These are phyloP conservation scores for Lingula anatina DNA, from an alignment of 2,888 invertebrate genomes.

Conservation along the genomic window DNA sequence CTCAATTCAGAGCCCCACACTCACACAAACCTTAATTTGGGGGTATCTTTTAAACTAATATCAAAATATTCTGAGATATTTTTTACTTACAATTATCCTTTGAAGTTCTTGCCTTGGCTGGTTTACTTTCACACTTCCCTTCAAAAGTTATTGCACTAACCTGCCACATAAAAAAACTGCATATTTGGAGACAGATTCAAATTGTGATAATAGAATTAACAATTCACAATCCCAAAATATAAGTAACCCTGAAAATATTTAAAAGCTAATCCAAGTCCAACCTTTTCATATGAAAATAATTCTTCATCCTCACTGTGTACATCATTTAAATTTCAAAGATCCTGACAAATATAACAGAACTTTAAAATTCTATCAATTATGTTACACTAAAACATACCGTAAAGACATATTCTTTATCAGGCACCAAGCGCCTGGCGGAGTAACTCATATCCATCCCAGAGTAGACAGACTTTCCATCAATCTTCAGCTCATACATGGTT, in stretches of 20 bases:
- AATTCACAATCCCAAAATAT: too few relatives aligned
- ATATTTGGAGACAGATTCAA: too few relatives aligned
- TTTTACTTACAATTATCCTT: constrained; percentile 52
- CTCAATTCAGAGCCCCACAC: too few relatives aligned
- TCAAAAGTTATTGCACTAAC: constrained; percentile 48
- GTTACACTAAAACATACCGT: constrained; percentile 22
- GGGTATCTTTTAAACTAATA: too few relatives aligned
- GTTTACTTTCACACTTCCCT: constrained; percentile 49
- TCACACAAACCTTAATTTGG: too few relatives aligned
- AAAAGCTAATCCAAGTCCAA: too few relatives aligned
- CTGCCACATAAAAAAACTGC: too few relatives aligned
- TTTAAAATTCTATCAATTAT: neutral
- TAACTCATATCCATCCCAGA: constrained; percentile 45
- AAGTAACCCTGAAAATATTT: too few relatives aligned
- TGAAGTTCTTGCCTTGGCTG: constrained; percentile 44
- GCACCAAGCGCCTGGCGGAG: constrained; percentile 35
- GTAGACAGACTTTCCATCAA: constrained; percentile 45
- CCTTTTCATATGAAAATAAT: too few relatives aligned
- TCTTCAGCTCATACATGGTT: constrained; percentile 44
- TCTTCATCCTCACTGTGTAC: too few relatives aligned
- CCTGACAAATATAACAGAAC: neutral
- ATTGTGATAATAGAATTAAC: too few relatives aligned
- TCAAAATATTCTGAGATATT: too few relatives aligned
- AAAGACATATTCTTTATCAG: constrained; percentile 51
- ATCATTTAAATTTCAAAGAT: neutral